Evolutionary conservation across 2,797 vertebrate genomes (phyloP), one percentile per base, ranked within the genome.

Genomic region (Cirrhinus molitorella): DNA sequence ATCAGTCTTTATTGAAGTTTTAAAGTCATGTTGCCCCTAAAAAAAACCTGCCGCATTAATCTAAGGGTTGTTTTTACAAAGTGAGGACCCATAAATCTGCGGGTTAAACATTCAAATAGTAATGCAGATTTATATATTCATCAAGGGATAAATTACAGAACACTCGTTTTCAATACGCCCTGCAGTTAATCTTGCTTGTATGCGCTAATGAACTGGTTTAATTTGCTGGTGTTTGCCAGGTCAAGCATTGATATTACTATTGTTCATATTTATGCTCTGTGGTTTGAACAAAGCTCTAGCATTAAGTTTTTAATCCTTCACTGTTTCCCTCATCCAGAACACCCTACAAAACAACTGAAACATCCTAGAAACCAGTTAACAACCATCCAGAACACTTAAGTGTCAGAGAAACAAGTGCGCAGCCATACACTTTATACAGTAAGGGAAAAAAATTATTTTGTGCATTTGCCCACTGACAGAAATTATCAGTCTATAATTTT

Each of bases 1-100:
- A 83, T 83, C 74, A 59, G 65, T 83, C 65, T 83, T 83, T 83
- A 76, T 70, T 61, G 81, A 75, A 83, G 61, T 59, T 77, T 83
- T n/a, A 28, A 17, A 25, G 47, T 57, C 81, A 45, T 13, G 53
- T 70, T 78, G 37, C 65, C 70, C 51, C 21, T 49, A 57, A 45
- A 81, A 55, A 68, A 66, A 34, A 34, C 31, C 13, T 31, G 61
- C 17, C 34, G 57, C 72, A 55, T 83, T 55, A 45, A 75, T 67
- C 73, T 49, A 23, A 59, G 31, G 19, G 61, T 47, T 67, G 81
- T 68, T 76, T 66, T 34, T 40, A 59, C 73, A 68, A 45, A 83
- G 19, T 8, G 19, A 49, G 37, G 61, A 45, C 10, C 31, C 19
- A 75, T 66, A 74, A 82, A 75, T 67, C 49, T 68, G 74, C 3